Percentiles rank a stretch among this genome's conserved stretches.
Conservation (phyloP, 2,888 invertebrate species). For the Prosapia bicincta region DNA sequence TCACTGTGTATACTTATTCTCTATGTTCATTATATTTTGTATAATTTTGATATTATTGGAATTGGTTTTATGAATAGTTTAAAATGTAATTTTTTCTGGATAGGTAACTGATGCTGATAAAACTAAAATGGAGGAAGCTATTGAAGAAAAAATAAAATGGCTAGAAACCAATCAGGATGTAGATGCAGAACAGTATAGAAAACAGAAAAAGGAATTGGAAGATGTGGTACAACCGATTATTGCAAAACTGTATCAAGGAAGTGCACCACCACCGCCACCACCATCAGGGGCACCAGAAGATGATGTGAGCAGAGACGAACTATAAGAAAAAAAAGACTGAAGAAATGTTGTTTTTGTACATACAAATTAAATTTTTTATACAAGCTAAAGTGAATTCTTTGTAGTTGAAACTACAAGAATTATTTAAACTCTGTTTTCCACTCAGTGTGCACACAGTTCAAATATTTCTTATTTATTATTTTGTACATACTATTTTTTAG, state of each 20-base stretch:
- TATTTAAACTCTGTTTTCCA: not conserved
- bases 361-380: not conserved
- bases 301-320: slow-evolving; percentile 52
- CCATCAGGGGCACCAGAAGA: slow-evolving; percentile 65
- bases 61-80: too few relatives aligned
- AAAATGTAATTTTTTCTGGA: slow-evolving; percentile 32
- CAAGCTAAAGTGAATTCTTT: not conserved
- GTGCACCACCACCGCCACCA: slow-evolving; percentile 67
- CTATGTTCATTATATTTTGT: too few relatives aligned
- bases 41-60: too few relatives aligned
- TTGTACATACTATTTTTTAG: not conserved
- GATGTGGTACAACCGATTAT: slow-evolving; percentile 96
- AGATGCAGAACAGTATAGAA: slow-evolving; percentile 87
- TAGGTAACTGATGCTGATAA: slow-evolving; percentile 82
- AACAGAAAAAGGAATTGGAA: slow-evolving; percentile 93
- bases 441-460: not conserved
- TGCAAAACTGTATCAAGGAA: slow-evolving; percentile 89
- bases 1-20: too few relatives aligned
- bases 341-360: not conserved
- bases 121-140: slow-evolving; percentile 90
- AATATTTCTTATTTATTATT: not conserved
- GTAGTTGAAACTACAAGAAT: not conserved
- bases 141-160: slow-evolving; percentile 97
- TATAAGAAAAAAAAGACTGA: not conserved
- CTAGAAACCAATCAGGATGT: slow-evolving; percentile 93